Conservation (phyloP, 2,797 vertebrate species). For the Anguilla pacifica region DNA sequence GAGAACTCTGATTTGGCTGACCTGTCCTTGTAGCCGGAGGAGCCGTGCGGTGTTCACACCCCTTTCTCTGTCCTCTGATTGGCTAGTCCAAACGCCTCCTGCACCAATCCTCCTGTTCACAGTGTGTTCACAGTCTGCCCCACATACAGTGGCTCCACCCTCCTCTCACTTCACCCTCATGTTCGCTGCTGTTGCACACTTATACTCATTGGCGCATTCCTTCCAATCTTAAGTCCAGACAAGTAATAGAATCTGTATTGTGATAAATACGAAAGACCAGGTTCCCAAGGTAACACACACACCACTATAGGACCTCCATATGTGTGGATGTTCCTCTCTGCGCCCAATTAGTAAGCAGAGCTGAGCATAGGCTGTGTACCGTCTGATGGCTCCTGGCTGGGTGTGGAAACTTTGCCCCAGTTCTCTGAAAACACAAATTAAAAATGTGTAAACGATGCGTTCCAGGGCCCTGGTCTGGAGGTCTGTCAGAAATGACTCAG, state of each 20-base stretch:
- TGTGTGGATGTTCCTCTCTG: background rate
- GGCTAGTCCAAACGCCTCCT: background rate
- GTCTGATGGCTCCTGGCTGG: background rate
- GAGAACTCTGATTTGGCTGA: background rate
- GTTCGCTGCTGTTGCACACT: background rate
- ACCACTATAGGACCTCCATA: too few species aligned
- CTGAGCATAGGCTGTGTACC: background rate
- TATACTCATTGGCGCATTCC: background rate
- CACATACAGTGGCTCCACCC: background rate
- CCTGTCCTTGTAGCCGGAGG: background rate
- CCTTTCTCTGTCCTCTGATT: background rate
- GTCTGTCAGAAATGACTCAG: slow-evolving; percentile 32
- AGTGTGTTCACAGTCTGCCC: background rate
- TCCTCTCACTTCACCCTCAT: background rate
- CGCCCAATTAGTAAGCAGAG: background rate
- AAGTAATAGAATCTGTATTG: too few species aligned
- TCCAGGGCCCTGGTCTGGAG: background rate
- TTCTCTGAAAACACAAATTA: background rate
- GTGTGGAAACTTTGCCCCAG: background rate
- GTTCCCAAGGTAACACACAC: too few species aligned
- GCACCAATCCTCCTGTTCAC: background rate
- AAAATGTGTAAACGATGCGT: background rate
- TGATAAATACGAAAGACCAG: too few species aligned
- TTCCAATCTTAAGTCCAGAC: background rate
- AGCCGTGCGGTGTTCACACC: background rate